Evolutionary conservation across 2,888 invertebrate genomes (phyloP), one percentile per base, ranked within the genome.

Genomic region (Nomada ferruginata): DNA sequence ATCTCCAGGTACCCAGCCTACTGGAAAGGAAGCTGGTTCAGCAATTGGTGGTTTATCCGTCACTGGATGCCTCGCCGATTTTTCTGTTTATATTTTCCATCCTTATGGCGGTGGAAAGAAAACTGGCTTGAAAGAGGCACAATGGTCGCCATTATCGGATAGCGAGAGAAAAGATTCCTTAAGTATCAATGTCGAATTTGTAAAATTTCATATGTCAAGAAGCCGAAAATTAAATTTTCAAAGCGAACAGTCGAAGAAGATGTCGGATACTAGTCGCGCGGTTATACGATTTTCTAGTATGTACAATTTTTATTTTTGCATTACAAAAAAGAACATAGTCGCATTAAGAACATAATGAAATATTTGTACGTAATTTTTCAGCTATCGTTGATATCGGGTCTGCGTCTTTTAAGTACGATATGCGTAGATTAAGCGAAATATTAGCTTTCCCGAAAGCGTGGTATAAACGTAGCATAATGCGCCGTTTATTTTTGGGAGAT

Each of bases 401-500:
- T 29, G 98, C 98, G 13, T 98, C 98, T 36, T 99, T 99, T 94
- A 99, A 99, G 93, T 99, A 99, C 94, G 99, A 99, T 94, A 99
- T 99, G 99, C 96, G 99, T 52, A 96, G 99, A 0, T 94, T 99
- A 83, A 97, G 98, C 0, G 99, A 99, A 94, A 99, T 99, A 91
- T 95, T 99, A 78, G 98, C 99, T 0, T 99, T 99, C 93, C 99
- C 99, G 0, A 98, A 98, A 94, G 99, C 99, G 18, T 99, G 99
- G 99, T 99, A 99, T 94, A 95, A 99, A 2, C 96, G 98, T 55
- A 97, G 97, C 87, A 98, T 99, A 90, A 98, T 99, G 44, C 95
- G 98, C 10, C 95, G 98, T 36, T 95, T 99, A 91, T 99, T 99
- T 94, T 95, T 99, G 69, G 99, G 99, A 0, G 99, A 99, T 94